Evolutionary conservation across 1,140 invertebrate species (phyloP).

Genomic region (Chlorops oryzae): DNA sequence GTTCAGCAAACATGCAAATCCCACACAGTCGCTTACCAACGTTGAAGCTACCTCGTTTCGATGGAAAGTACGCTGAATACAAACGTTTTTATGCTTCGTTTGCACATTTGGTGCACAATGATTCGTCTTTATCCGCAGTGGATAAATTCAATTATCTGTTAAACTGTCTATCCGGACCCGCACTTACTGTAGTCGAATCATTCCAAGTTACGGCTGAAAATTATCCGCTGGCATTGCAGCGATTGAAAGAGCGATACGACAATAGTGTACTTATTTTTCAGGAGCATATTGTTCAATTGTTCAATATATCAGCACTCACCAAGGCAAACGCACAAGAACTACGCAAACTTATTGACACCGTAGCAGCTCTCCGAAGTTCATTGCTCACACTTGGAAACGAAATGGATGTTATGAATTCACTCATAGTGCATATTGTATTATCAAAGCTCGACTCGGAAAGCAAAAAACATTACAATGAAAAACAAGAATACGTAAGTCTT

Average conservation of each 20-base stretch:
- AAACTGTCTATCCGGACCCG: conserved; percentile 1
- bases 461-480: conserved; percentile 5
- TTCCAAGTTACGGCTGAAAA: conserved; percentile 8
- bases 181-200: conserved; percentile 3
- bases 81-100: too few relatives aligned
- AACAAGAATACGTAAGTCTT: conserved; percentile 9
- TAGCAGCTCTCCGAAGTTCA: conserved; percentile 1
- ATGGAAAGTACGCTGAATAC: too few relatives aligned
- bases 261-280: conserved; percentile 5
- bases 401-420: conserved; percentile 5
- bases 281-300: conserved; percentile 2
- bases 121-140: too few relatives aligned
- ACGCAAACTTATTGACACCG: not conserved
- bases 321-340: not conserved
- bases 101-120: too few relatives aligned
- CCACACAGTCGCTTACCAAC: too few relatives aligned
- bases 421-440: conserved; percentile 5
- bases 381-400: conserved; percentile 3
- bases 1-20: too few relatives aligned
- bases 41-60: too few relatives aligned
- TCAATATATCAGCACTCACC: not conserved
- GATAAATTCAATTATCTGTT: too few relatives aligned
- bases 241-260: conserved; percentile 8
- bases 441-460: conserved; percentile 9
- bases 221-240: conserved; percentile 4